These are phyloP conservation scores for Anas platyrhynchos DNA, from an alignment of 2,113 vertebrate genomes.

Conservation along the genomic window DNA sequence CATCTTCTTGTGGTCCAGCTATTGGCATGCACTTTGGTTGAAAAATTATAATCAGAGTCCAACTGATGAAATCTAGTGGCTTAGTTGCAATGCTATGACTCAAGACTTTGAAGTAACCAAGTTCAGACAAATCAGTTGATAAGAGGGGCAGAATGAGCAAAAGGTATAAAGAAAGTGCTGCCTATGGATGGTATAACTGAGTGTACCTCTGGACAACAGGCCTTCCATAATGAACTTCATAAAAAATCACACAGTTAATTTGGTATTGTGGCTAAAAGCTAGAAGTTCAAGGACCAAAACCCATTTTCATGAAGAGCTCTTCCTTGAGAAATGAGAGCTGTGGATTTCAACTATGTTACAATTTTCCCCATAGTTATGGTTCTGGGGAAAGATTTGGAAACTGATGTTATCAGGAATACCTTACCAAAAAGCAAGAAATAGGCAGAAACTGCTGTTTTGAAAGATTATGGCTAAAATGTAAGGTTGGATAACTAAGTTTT, in stretches of 20 bases:
- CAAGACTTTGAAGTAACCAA: background rate
- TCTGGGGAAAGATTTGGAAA: background rate
- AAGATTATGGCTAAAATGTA: background rate
- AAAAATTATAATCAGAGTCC: background rate
- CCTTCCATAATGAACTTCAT: background rate
- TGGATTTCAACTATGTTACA: background rate
- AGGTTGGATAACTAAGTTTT: background rate
- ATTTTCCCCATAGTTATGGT: background rate
- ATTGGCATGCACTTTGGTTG: background rate
- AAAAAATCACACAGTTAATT: background rate
- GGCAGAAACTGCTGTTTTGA: background rate
- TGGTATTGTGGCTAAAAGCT: background rate
- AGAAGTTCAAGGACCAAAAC: background rate
- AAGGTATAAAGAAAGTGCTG: background rate
- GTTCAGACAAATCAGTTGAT: background rate
- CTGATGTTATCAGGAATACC: background rate
- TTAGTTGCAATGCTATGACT: background rate
- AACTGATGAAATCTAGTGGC: background rate
- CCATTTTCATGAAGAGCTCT: background rate
- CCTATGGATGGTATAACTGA: background rate
- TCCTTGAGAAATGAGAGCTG: background rate
- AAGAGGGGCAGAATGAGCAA: background rate
- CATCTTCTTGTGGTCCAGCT: background rate
- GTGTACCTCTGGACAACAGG: background rate
- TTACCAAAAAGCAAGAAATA: background rate